These are phyloP conservation scores for Zaprionus nigranus DNA, from an alignment of 1,140 invertebrate genomes.

Conservation along the genomic window DNA sequence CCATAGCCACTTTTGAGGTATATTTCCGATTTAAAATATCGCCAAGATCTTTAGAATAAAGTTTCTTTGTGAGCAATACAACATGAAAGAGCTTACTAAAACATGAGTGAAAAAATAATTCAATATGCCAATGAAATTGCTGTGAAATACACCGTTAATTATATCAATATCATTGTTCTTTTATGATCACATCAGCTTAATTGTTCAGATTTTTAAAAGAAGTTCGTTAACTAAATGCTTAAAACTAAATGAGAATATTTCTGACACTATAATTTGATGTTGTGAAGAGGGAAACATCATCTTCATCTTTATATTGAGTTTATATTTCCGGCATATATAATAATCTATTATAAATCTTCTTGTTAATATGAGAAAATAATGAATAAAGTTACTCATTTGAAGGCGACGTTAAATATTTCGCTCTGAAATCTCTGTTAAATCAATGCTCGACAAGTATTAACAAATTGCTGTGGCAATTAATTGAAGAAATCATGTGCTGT, in stretches of 20 bases:
- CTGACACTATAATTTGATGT: too few species aligned
- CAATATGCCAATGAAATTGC: neutral
- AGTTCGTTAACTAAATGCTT: neutral
- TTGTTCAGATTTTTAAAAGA: neutral
- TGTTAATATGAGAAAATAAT: neutral
- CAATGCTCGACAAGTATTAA: slow-evolving; percentile 3
- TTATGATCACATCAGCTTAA: neutral
- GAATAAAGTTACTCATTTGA: neutral
- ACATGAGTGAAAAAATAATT: neutral
- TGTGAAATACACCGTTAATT: neutral
- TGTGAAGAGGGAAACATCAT: too few species aligned
- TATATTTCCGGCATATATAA: neutral
- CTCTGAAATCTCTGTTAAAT: neutral
- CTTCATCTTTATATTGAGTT: neutral
- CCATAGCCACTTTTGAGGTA: neutral
- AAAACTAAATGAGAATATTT: neutral
- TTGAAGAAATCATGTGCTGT: slow-evolving; percentile 7
- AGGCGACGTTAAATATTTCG: neutral
- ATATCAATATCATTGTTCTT: neutral
- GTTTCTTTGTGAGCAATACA: neutral
- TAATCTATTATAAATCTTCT: neutral
- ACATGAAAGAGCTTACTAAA: neutral
- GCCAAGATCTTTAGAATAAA: too few species aligned
- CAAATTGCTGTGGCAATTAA: slow-evolving; percentile 20
- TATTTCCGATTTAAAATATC: neutral